phyloP scores from a whole-genome alignment of 2,797 vertebrate species.

The Sorex maritimensis region DNA sequence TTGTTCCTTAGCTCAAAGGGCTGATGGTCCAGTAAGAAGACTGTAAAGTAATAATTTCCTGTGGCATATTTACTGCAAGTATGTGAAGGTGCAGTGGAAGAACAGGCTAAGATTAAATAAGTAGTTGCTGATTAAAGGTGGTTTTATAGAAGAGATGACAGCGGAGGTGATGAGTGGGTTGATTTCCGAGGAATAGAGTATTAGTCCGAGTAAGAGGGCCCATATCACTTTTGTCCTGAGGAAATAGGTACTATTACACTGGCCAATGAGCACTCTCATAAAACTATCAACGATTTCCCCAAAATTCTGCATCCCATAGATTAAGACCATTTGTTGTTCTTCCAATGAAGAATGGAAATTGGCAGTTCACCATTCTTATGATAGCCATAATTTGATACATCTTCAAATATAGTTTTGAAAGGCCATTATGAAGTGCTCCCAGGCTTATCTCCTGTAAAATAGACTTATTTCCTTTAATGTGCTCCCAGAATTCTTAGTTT shows the following conservation, averaged over 20 bases:
- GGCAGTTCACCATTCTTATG: conserved; percentile 15
- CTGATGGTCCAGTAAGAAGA: not conserved
- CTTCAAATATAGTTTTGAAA: conserved; percentile 1
- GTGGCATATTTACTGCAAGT: not conserved
- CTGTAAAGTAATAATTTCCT: not conserved
- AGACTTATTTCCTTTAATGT: not conserved
- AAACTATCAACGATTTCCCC: not conserved
- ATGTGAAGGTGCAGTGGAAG: not conserved
- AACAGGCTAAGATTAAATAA: not conserved
- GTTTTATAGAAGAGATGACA: not conserved
- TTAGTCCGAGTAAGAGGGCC: not conserved
- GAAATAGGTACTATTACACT: not conserved
- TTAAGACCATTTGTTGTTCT: not conserved
- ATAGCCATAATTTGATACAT: not conserved
- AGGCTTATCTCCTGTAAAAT: conserved; percentile 31
- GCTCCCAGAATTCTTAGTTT: conserved; percentile 16
- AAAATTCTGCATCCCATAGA: not conserved
- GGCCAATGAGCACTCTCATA: not conserved
- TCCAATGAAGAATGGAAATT: not conserved
- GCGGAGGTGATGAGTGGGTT: not conserved
- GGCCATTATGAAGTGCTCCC: not conserved
- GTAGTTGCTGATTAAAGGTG: not conserved
- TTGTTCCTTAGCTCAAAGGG: not conserved
- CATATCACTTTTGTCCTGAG: not conserved
- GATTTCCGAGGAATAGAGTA: not conserved